Conservation (phyloP, 2,888 invertebrate species). For the Pandemis corylana region DNA sequence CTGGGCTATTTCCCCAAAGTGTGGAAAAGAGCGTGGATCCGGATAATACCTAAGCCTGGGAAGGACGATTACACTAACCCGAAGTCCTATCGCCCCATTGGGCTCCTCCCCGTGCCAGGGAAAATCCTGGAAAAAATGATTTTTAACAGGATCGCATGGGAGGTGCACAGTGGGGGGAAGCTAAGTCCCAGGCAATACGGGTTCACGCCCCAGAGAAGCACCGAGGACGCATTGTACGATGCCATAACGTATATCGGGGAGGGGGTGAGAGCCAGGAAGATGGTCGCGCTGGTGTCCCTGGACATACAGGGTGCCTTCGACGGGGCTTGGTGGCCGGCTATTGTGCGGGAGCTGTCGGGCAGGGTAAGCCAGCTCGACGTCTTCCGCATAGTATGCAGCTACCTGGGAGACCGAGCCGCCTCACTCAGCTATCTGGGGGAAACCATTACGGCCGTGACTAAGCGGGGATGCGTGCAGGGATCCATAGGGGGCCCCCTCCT, state of each 20-base stretch:
- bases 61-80: not conserved
- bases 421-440: not conserved
- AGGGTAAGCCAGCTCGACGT: not conserved
- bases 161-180: not conserved
- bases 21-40: not conserved
- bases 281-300: not conserved
- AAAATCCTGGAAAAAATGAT: not conserved
- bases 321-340: constrained; percentile 4
- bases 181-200: not conserved
- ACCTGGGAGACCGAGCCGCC: not conserved
- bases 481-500: too few species aligned
- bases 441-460: accelerated
- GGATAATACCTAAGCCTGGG: not conserved
- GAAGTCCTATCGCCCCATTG: not conserved
- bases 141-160: not conserved
- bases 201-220: not conserved
- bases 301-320: not conserved
- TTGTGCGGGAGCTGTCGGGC: too few species aligned
- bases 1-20: too few species aligned
- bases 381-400: not conserved
- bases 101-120: not conserved
- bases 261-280: not conserved
- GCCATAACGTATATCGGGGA: not conserved
- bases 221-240: constrained; percentile 33
- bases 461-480: not conserved